Evolutionary conservation across 2,888 invertebrate species (phyloP).

Genomic region (Apodemia mormo): DNA sequence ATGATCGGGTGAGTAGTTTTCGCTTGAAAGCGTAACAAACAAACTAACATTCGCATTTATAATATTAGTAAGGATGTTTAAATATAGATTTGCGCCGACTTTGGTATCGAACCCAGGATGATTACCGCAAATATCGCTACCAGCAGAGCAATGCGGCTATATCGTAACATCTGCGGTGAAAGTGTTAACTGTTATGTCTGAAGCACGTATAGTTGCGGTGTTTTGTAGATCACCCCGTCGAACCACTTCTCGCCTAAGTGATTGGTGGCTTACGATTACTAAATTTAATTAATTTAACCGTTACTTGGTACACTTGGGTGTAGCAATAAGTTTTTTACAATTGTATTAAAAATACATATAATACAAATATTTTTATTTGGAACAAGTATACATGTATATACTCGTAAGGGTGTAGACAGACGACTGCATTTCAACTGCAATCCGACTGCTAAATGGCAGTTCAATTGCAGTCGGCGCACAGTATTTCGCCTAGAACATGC

Average conservation of each 20-base stretch:
- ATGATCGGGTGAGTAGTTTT: too few species aligned
- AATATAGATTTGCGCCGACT: neutral
- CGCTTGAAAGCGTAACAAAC: too few species aligned
- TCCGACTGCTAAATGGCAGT: too few species aligned
- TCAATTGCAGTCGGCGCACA: too few species aligned
- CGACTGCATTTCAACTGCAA: too few species aligned
- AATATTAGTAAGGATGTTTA: too few species aligned
- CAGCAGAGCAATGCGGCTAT: neutral
- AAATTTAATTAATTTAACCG: slow-evolving; percentile 15
- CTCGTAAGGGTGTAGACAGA: too few species aligned
- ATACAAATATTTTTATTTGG: too few species aligned
- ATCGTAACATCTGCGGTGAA: neutral
- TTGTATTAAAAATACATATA: neutral
- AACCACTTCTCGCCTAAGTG: slow-evolving; percentile 11
- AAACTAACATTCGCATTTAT: too few species aligned
- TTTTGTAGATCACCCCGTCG: slow-evolving; percentile 8
- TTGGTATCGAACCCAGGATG: neutral
- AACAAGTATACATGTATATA: too few species aligned
- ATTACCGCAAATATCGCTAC: neutral
- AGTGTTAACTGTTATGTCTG: neutral
- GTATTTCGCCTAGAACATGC: too few species aligned
- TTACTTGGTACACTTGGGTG: neutral
- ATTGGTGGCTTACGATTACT: slow-evolving; percentile 10
- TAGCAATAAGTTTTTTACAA: neutral
- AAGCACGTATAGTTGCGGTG: neutral